phyloP scores from a whole-genome alignment of 2,113 vertebrate species.

The Macrotus californicus region DNA sequence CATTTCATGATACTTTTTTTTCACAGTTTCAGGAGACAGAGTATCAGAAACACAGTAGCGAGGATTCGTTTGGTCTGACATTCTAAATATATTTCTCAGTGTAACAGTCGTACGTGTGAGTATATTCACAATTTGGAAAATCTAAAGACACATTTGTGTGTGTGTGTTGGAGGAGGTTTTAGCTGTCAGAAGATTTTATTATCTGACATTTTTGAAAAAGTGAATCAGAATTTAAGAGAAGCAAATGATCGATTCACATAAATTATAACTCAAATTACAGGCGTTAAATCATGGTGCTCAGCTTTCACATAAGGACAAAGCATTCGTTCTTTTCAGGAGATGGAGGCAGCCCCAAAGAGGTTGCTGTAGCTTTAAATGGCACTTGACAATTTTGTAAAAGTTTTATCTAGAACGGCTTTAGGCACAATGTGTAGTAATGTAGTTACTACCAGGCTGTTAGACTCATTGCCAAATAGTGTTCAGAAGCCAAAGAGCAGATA shows the following conservation, averaged over 20 bases:
- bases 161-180: background rate
- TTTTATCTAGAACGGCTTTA: slow-evolving; percentile 69
- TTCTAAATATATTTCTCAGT: background rate
- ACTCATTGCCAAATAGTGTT: slow-evolving; percentile 75
- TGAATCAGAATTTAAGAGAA: slow-evolving; percentile 25
- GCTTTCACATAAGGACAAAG: slow-evolving; percentile 36
- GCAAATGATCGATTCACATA: background rate
- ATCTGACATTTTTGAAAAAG: background rate
- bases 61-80: background rate
- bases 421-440: slow-evolving; percentile 65
- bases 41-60: background rate
- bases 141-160: background rate
- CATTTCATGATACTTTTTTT: background rate
- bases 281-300: background rate
- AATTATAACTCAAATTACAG: slow-evolving; percentile 28
- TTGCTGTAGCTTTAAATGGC: slow-evolving; percentile 36
- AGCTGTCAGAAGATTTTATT: slow-evolving; percentile 23
- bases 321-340: slow-evolving; percentile 33
- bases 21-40: background rate
- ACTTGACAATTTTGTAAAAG: slow-evolving; percentile 55
- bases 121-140: background rate
- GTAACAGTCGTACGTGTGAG: background rate
- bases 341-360: background rate
- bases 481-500: slow-evolving; percentile 82
- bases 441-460: slow-evolving; percentile 70